phyloP scores from a whole-genome alignment of 1,140 invertebrate species.

The Nephila pilipes region DNA sequence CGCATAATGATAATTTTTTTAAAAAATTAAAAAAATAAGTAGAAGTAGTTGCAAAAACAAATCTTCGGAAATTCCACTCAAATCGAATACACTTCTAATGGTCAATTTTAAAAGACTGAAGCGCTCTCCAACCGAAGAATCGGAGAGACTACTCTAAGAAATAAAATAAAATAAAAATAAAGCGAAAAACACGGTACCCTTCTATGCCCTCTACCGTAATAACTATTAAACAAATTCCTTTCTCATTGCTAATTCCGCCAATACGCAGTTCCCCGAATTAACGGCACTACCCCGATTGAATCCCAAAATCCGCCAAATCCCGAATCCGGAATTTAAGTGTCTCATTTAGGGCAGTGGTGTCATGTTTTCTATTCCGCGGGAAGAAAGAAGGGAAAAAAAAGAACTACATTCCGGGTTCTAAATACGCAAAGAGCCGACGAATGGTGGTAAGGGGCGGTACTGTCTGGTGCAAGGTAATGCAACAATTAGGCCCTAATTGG shows the following conservation, averaged over 20 bases:
- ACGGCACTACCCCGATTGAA: conserved; percentile 59
- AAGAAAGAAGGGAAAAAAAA: conserved; percentile 31
- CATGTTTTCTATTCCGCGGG: conserved; percentile 66
- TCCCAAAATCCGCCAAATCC: conserved; percentile 60
- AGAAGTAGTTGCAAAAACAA: too few species aligned
- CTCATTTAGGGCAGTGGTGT: conserved; percentile 68
- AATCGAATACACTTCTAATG: too few species aligned
- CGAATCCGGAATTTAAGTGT: conserved; percentile 71
- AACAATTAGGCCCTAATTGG: conserved; percentile 70
- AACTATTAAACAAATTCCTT: conserved; percentile 47
- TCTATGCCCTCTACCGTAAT: conserved; percentile 6
- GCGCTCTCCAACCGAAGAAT: too few species aligned
- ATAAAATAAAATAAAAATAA: too few species aligned
- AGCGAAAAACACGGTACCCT: neutral
- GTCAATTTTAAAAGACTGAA: too few species aligned
- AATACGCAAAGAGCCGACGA: conserved; percentile 4
- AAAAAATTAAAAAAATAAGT: too few species aligned
- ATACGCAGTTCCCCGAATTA: conserved; percentile 56
- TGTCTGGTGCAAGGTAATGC: conserved; percentile 59
- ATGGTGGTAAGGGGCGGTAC: conserved; percentile 16
- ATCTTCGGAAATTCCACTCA: too few species aligned
- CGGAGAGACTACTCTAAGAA: too few species aligned
- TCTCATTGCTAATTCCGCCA: conserved; percentile 65
- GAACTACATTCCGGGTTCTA: too few species aligned
- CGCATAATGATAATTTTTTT: too few species aligned